Conservation (phyloP, 2,797 vertebrate genomes). For the Nannoperca obscura region DNA sequence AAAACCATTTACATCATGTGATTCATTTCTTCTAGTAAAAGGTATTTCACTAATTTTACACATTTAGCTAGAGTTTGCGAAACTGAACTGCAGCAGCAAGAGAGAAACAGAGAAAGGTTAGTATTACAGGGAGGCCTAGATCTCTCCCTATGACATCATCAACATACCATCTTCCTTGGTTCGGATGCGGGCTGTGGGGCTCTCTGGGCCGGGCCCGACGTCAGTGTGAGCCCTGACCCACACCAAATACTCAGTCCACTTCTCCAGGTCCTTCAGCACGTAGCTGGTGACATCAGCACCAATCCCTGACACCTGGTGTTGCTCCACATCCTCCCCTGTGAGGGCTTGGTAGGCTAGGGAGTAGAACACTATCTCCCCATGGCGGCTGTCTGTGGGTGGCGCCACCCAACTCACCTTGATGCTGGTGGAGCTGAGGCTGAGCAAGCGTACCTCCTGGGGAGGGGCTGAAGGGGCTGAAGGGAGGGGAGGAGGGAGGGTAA, state of each 20-base stretch:
- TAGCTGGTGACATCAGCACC: conserved; percentile 88
- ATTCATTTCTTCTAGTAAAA: not conserved
- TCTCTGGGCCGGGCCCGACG: conserved; percentile 93
- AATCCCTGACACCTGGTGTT: conserved; percentile 90
- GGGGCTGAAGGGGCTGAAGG: conserved; percentile 92
- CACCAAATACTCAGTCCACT: conserved; percentile 95
- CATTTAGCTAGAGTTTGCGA: conserved; percentile 9
- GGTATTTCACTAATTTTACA: not conserved
- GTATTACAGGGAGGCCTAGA: not conserved
- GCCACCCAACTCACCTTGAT: conserved; percentile 96
- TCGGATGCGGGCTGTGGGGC: conserved; percentile 86
- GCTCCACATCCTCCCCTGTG: conserved; percentile 88
- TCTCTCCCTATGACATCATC: not conserved
- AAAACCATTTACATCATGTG: not conserved
- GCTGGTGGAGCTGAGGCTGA: conserved; percentile 92
- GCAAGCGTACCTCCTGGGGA: conserved; percentile 91
- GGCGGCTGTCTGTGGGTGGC: conserved; percentile 91
- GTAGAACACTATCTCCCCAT: conserved; percentile 92
- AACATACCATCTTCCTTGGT: conserved; percentile 95
- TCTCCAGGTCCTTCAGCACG: conserved; percentile 92
- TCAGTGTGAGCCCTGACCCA: conserved; percentile 94
- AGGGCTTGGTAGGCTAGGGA: conserved; percentile 91
- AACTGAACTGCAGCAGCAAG: not conserved
- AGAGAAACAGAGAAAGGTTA: conserved; percentile 11
- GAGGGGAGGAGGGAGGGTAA: conserved; percentile 79